These are phyloP conservation scores for Drepana falcataria DNA, from an alignment of 2,888 invertebrate genomes.

Conservation along the genomic window DNA sequence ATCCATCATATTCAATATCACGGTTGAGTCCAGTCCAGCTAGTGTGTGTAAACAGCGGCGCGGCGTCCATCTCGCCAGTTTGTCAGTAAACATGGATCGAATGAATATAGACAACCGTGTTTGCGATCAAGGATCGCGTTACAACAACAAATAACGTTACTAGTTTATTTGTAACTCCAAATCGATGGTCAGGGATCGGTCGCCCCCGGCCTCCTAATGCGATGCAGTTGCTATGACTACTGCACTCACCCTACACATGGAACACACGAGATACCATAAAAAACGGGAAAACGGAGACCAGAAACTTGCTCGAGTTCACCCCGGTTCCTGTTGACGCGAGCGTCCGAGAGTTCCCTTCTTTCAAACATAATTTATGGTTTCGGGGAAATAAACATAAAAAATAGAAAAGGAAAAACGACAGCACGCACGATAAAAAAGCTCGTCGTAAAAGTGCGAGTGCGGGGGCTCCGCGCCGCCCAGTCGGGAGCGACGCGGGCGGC, in stretches of 20 bases:
- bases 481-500: slow-evolving; percentile 53
- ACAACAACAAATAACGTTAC: slow-evolving; percentile 61
- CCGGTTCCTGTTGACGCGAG: slow-evolving; percentile 72
- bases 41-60: slow-evolving; percentile 56
- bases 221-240: slow-evolving; percentile 72
- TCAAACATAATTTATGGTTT: slow-evolving; percentile 80
- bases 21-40: slow-evolving; percentile 42
- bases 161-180: slow-evolving; percentile 47
- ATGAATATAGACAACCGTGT: slow-evolving; percentile 73
- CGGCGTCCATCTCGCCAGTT: slow-evolving; percentile 66
- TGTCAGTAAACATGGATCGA: slow-evolving; percentile 69
- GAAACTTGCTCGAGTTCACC: slow-evolving; percentile 68
- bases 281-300: slow-evolving; percentile 61
- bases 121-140: slow-evolving; percentile 64
- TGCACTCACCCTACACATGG: slow-evolving; percentile 60
- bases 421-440: slow-evolving; percentile 79
- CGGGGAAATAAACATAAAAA: slow-evolving; percentile 80
- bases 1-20: slow-evolving; percentile 54
- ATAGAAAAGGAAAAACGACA: slow-evolving; percentile 79
- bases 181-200: slow-evolving; percentile 33
- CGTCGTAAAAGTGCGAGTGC: slow-evolving; percentile 70
- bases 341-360: slow-evolving; percentile 78
- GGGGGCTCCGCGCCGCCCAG: slow-evolving; percentile 37
- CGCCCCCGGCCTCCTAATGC: slow-evolving; percentile 49
- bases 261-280: slow-evolving; percentile 68